Conservation (phyloP, 1,140 invertebrate genomes). For the Lepidurus couesii region DNA sequence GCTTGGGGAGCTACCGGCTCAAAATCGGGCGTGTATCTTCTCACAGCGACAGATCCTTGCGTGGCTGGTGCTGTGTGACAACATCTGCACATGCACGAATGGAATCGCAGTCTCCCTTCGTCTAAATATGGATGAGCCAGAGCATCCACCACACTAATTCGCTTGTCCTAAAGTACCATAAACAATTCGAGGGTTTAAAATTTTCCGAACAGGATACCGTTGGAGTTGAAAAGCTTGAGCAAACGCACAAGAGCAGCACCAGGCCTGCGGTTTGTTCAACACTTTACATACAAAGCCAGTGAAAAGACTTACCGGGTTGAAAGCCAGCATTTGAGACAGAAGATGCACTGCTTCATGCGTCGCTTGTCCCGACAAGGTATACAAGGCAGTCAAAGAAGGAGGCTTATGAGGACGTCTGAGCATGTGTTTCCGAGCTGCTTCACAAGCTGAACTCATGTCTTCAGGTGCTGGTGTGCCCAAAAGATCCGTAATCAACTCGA, state of each 20-base stretch:
- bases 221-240: constrained; percentile 4
- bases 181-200: constrained; percentile 23
- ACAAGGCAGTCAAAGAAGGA: constrained; percentile 80
- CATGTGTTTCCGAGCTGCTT: constrained; percentile 91
- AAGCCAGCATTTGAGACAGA: constrained; percentile 94
- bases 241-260: background rate
- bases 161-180: constrained; percentile 63
- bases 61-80: constrained; percentile 61
- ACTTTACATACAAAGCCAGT: background rate
- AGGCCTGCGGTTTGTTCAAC: background rate
- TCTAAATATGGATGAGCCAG: constrained; percentile 94
- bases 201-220: constrained; percentile 4
- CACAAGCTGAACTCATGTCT: constrained; percentile 94
- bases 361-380: constrained; percentile 83
- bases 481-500: constrained; percentile 95
- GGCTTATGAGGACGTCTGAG: constrained; percentile 79
- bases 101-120: constrained; percentile 93
- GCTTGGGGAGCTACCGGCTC: constrained; percentile 81
- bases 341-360: constrained; percentile 97
- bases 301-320: constrained; percentile 80
- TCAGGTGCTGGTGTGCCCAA: constrained; percentile 92
- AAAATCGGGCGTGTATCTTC: constrained; percentile 87
- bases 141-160: constrained; percentile 81
- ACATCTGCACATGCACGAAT: constrained; percentile 99
- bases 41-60: constrained; percentile 57